These are phyloP conservation scores for Alca torda DNA, from an alignment of 2,797 vertebrate genomes.

Conservation along the genomic window DNA sequence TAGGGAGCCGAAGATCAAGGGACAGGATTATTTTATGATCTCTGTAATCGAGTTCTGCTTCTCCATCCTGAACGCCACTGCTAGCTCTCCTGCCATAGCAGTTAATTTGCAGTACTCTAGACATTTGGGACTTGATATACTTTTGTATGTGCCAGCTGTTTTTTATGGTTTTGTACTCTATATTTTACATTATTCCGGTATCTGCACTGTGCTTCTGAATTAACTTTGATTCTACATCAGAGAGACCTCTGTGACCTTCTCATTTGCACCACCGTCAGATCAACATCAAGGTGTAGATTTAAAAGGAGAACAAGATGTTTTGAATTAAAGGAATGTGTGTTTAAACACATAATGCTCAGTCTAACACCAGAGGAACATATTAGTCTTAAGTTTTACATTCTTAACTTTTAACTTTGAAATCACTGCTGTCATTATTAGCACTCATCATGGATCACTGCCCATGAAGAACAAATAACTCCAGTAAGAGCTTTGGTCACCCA, in stretches of 20 bases:
- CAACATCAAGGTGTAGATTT: background rate
- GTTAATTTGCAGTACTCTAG: constrained; percentile 39
- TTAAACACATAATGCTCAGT: background rate
- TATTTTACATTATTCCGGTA: background rate
- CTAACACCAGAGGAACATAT: background rate
- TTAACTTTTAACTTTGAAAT: constrained; percentile 6
- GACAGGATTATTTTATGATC: constrained; percentile 43
- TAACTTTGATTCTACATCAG: constrained; percentile 52
- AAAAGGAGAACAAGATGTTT: background rate
- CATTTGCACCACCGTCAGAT: constrained; percentile 32
- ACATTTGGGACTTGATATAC: constrained; percentile 10
- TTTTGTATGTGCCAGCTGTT: background rate
- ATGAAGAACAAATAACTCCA: constrained; percentile 20
- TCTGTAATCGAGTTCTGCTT: constrained; percentile 32
- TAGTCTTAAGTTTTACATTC: background rate
- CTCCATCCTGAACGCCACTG: background rate
- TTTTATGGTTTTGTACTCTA: background rate
- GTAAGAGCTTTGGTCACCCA: background rate
- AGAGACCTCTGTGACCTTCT: constrained; percentile 14
- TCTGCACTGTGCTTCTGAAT: background rate
- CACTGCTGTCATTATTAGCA: background rate
- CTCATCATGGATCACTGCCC: background rate
- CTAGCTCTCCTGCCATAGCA: constrained; percentile 16
- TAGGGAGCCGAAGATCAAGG: constrained; percentile 11
- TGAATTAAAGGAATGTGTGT: background rate